A percentile compares a stretch with the other conserved stretches of the same genome.
phyloP scores from a whole-genome alignment of 2,888 invertebrate genomes.

The Branchipolynoe longqiensis region DNA sequence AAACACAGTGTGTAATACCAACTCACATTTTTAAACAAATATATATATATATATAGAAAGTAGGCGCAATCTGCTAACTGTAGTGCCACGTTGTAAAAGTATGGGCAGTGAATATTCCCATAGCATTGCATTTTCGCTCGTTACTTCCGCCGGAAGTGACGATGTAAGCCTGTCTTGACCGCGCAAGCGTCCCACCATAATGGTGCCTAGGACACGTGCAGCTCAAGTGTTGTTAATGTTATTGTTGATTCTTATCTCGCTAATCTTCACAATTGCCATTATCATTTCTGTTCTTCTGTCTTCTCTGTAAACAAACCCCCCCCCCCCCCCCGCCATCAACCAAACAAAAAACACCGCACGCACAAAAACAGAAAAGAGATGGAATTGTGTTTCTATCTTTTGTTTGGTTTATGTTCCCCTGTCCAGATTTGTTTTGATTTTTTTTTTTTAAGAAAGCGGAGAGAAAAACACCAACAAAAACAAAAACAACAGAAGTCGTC shows the following conservation, averaged over 20 bases:
- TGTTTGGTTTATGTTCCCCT: no score
- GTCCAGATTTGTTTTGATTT: no score
- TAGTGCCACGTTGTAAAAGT: conserved; percentile 28
- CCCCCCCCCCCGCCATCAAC: no score
- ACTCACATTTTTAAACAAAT: no score
- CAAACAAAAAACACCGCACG: no score
- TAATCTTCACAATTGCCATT: conserved; percentile 49
- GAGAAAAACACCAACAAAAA: no score
- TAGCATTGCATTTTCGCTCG: conserved; percentile 52
- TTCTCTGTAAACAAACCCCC: no score
- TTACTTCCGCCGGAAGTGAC: conserved; percentile 48
- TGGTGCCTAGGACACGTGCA: conserved; percentile 3
- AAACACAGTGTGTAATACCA: no score
- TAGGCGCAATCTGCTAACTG: conserved; percentile 36
- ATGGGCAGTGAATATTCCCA: conserved; percentile 4
- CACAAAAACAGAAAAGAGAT: no score
- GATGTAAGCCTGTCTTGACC: conserved; percentile 8
- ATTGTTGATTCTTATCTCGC: conserved; percentile 48
- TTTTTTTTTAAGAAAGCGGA: no score
- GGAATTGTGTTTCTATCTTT: no score
- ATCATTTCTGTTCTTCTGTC: background rate
- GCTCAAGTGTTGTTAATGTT: conserved; percentile 50
- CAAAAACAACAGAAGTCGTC: conserved; percentile 27
- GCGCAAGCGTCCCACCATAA: background rate
- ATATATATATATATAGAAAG: no score